Evolutionary conservation across 2,797 vertebrate genomes (phyloP).

Genomic region (Sebastes diploproa): DNA sequence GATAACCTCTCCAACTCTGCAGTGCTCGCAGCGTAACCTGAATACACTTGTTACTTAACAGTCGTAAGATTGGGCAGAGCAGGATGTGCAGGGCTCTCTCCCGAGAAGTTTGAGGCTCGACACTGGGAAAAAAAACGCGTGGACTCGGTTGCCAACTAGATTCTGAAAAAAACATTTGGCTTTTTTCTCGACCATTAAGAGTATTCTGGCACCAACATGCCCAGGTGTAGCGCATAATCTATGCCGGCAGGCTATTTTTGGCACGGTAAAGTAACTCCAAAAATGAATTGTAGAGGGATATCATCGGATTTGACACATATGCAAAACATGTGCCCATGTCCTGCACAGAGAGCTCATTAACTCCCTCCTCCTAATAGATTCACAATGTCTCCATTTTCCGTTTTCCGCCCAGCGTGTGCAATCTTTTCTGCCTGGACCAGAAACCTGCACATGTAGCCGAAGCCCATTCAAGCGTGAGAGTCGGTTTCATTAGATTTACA

Average conservation of each 20-base stretch:
- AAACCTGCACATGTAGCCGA: conserved; percentile 35
- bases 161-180: conserved; percentile 23
- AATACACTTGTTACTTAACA: conserved; percentile 33
- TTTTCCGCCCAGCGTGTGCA: conserved; percentile 21
- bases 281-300: conserved; percentile 34
- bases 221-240: conserved; percentile 34
- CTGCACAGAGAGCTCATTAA: conserved; percentile 58
- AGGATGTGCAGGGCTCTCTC: conserved; percentile 18
- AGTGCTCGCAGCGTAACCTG: conserved; percentile 26
- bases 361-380: conserved; percentile 44
- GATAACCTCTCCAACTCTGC: conserved; percentile 61
- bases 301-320: conserved; percentile 48
- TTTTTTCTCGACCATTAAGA: conserved; percentile 20
- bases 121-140: not conserved
- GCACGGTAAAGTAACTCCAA: conserved; percentile 13
- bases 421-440: conserved; percentile 43
- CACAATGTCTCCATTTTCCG: conserved; percentile 43
- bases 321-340: conserved; percentile 48
- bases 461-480: conserved; percentile 36
- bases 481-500: conserved; percentile 66
- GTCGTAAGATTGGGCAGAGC: conserved; percentile 11
- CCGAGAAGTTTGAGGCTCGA: conserved; percentile 13
- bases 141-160: not conserved
- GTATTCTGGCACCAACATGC: not conserved
- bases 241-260: conserved; percentile 45